Conservation (phyloP, 2,113 vertebrate genomes). For the Megatriorchis doriae region DNA sequence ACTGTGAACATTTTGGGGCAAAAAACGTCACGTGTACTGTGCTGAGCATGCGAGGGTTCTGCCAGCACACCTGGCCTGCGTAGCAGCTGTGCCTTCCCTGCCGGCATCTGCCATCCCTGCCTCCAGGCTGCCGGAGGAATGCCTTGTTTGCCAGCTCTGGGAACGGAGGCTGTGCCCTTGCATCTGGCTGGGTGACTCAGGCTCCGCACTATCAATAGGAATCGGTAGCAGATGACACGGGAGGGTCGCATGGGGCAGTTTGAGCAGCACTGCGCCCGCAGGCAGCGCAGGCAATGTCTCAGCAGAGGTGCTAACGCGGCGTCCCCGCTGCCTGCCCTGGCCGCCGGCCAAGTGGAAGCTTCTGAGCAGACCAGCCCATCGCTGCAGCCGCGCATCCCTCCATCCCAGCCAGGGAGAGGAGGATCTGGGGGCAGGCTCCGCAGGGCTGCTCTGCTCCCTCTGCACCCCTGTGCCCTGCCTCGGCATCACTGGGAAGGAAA, state of each 20-base stretch:
- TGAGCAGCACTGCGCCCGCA: not conserved
- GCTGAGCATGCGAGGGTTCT: not conserved
- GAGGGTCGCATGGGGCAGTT: rapidly evolving
- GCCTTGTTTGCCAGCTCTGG: not conserved
- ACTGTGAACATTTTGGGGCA: not conserved
- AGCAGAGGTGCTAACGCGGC: rapidly evolving
- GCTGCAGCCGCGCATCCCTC: not conserved
- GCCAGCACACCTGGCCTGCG: not conserved
- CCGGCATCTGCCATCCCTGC: not conserved
- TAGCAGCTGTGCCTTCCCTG: not conserved
- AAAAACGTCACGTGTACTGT: rapidly evolving
- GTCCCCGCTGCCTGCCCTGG: not conserved
- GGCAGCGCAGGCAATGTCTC: not conserved
- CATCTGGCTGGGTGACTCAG: not conserved
- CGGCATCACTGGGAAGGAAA: rapidly evolving
- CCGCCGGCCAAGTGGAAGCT: not conserved
- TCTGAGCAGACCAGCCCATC: not conserved
- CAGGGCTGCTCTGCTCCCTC: not conserved
- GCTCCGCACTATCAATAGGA: rapidly evolving
- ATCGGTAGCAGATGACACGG: rapidly evolving
- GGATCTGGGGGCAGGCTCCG: not conserved
- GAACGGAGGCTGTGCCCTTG: not conserved
- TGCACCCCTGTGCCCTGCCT: not conserved
- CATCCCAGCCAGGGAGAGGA: not conserved
- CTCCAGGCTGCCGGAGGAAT: rapidly evolving